Conservation (phyloP, 1,140 invertebrate species). For the Cydia pomonella region DNA sequence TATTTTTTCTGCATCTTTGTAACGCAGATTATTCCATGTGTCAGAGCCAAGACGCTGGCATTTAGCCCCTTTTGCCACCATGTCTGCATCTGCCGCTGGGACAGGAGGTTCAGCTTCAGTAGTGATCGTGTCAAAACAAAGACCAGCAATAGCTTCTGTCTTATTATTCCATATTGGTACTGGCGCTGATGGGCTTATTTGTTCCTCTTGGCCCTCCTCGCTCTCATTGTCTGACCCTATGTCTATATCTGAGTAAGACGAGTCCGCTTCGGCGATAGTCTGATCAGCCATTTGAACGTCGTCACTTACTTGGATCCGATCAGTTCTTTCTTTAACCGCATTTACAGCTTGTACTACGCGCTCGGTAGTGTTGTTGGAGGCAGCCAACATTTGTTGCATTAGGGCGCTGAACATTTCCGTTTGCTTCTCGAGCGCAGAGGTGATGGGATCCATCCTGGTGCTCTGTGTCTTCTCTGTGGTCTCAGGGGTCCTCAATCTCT, state of each 20-base stretch:
- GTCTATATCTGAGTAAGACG: not conserved
- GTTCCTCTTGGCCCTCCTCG: not conserved
- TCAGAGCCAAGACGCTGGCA: slow-evolving; percentile 42
- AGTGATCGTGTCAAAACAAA: slow-evolving; percentile 25
- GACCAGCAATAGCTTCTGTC: not conserved
- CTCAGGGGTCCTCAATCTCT: not conserved
- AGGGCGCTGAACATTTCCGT: not conserved
- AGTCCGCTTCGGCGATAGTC: not conserved
- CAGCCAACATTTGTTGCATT: not conserved
- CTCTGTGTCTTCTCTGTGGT: not conserved
- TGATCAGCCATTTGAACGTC: not conserved
- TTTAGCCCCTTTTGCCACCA: slow-evolving; percentile 18
- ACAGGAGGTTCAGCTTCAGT: slow-evolving; percentile 29
- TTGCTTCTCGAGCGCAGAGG: not conserved
- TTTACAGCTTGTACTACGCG: not conserved
- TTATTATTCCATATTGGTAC: not conserved
- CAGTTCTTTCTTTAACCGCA: not conserved
- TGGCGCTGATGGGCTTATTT: not conserved
- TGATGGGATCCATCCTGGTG: not conserved
- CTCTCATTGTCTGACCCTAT: not conserved
- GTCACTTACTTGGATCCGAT: not conserved
- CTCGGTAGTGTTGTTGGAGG: not conserved
- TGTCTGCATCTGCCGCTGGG: slow-evolving; percentile 13
- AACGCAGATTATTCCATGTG: slow-evolving; percentile 47
- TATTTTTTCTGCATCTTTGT: slow-evolving; percentile 45